These are phyloP conservation scores for Acanthochromis polyacanthus DNA, from an alignment of 2,113 vertebrate genomes.

Conservation along the genomic window DNA sequence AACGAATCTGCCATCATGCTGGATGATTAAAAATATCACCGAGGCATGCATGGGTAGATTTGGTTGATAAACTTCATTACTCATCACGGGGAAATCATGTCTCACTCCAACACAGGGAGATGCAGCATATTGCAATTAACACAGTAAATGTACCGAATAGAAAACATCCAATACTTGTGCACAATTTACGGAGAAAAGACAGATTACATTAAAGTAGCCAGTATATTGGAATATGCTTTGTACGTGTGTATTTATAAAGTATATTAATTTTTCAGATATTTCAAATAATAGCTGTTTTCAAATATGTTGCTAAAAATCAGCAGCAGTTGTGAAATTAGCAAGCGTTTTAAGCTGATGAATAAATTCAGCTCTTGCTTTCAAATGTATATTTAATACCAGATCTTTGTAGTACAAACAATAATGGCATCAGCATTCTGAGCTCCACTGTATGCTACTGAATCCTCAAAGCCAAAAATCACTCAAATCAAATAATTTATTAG, in stretches of 20 bases:
- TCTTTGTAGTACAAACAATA: neutral
- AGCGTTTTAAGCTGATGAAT: neutral
- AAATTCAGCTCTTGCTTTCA: neutral
- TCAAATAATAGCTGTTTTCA: neutral
- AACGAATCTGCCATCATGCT: conserved; percentile 35
- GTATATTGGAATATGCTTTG: neutral
- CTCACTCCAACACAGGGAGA: conserved; percentile 11
- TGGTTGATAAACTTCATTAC: conserved; percentile 36
- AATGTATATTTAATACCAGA: neutral
- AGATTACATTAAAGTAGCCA: neutral
- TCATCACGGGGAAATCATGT: conserved; percentile 31
- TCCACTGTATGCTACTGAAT: neutral
- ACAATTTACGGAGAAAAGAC: neutral
- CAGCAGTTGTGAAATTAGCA: no score
- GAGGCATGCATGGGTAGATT: conserved; percentile 38
- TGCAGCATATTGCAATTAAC: conserved; percentile 18
- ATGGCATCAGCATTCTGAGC: neutral
- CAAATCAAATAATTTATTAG: no score
- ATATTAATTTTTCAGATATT: no score
- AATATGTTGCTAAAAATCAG: no score
- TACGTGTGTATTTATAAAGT: neutral
- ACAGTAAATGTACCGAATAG: neutral
- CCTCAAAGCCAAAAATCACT: neutral
- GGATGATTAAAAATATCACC: conserved; percentile 55
- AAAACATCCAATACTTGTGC: neutral